phyloP scores from a whole-genome alignment of 2,888 invertebrate species.

The Stictocephala bisonia region DNA sequence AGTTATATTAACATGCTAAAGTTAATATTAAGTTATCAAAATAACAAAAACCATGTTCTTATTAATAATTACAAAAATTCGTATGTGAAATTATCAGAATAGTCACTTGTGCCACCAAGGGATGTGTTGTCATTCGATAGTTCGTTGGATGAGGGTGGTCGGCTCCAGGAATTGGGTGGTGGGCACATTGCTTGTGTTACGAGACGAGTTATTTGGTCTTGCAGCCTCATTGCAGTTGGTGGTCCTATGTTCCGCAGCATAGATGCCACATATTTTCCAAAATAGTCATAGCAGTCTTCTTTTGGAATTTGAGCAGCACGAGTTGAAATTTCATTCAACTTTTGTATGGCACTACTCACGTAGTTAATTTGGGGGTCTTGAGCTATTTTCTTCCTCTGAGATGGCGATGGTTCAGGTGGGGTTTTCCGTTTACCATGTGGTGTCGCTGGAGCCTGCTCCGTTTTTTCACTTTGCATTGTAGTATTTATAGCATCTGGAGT shows the following conservation, averaged over 20 bases:
- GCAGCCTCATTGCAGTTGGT: no score
- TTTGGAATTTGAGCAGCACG: slow-evolving; percentile 41
- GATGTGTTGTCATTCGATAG: no score
- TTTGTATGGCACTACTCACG: slow-evolving; percentile 36
- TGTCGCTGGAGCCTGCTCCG: neutral
- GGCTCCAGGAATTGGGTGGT: slow-evolving; percentile 24
- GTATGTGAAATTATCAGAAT: no score
- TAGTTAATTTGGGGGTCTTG: slow-evolving; percentile 29
- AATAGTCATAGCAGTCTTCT: slow-evolving; percentile 45
- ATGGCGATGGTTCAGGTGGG: slow-evolving; percentile 16
- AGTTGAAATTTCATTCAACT: slow-evolving; percentile 31
- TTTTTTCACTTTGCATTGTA: no score
- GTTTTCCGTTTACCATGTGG: slow-evolving; percentile 10
- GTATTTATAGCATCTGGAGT: no score
- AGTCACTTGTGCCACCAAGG: no score
- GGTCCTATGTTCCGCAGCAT: slow-evolving; percentile 38
- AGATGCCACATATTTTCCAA: slow-evolving; percentile 44
- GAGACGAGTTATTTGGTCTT: no score
- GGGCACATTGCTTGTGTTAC: slow-evolving; percentile 44
- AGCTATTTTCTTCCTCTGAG: slow-evolving; percentile 6
- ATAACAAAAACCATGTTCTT: no score
- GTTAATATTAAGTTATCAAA: no score
- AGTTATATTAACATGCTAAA: no score
- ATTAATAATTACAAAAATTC: no score
- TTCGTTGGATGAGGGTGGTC: no score